Base-by-base conservation (phyloP, 2,113 vertebrate species). In the Leucoraja erinaceus region DNA sequence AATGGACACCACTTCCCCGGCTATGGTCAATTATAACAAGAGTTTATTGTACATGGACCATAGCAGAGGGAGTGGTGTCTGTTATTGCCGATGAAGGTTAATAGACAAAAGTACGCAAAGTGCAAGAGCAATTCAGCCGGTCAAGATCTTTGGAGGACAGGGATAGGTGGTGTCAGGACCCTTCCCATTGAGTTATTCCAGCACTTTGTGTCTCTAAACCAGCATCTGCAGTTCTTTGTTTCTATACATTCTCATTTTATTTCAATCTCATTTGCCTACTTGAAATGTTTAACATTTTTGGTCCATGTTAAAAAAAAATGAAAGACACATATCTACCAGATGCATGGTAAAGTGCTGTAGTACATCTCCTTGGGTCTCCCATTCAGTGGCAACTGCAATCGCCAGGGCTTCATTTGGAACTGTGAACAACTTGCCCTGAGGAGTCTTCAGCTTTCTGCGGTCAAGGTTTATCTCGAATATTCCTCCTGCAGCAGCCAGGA, bases 281-380 rank as follows among this genome's bases (percentile, higher is more conserved):
- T 86, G 81, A 9, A 5, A 61, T 4, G 54, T 61, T 86, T 86
- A 63, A 86, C 11, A 63, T 6, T n/a, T 33, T 31, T 28, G 61
- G 28, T 61, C 11, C 1, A 61, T 86, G 31, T 72, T 5, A 81
- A 63, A 28, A 88, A 11, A 20, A 28, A 18, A 88, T 31, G 63
- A 63, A 66, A 72, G 61, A 61, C 20, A 16, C 6, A n/a, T 68
- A 18, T 94, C 93, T 96, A 99, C 98, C 97, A 99, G 94, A 31
- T 99, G 99, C 99, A 99, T 99, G 0, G 97, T 97, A 96, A 98
- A 99, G 95, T 97, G 97, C 95, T 98, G 98, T 93, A 99, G 96
- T 2, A 97, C 98, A 93, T 99, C 98, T 90, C 94, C 97, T 95
- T 99, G 99, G 94, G 96, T 96, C 81, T 99, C 98, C 99, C 99